A percentile compares a stretch with the other conserved stretches of the same genome.
Evolutionary conservation across 1,140 invertebrate genomes (phyloP).

Genomic region (Telenomus remus): DNA sequence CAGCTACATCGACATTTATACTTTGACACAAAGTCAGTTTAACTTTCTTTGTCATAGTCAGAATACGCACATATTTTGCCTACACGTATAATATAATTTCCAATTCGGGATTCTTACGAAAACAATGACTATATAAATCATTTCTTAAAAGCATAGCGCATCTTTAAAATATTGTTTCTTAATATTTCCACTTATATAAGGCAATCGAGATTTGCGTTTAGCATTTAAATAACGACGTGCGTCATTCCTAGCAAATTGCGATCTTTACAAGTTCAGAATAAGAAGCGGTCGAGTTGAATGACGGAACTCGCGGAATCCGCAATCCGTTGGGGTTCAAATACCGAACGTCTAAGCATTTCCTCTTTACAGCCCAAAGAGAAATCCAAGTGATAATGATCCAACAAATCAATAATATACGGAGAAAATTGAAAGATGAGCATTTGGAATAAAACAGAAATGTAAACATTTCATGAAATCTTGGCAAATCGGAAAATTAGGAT

Average conservation of each 20-base stretch:
- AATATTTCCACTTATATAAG: slow-evolving; percentile 23
- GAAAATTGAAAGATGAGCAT: slow-evolving; percentile 39
- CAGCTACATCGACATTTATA: slow-evolving; percentile 45
- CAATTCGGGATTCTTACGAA: neutral
- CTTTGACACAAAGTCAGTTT: slow-evolving; percentile 43
- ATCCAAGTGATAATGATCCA: slow-evolving; percentile 49
- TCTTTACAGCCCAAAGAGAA: slow-evolving; percentile 49
- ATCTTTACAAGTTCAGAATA: slow-evolving; percentile 58
- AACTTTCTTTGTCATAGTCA: slow-evolving; percentile 21
- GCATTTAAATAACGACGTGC: slow-evolving; percentile 53
- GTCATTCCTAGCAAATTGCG: slow-evolving; percentile 51
- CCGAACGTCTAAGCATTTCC: slow-evolving; percentile 63
- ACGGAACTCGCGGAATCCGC: slow-evolving; percentile 70
- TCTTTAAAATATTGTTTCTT: neutral
- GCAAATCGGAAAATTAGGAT: too few relatives aligned
- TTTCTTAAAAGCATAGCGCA: too few relatives aligned
- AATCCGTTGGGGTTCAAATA: slow-evolving; percentile 69
- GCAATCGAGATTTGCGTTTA: slow-evolving; percentile 51
- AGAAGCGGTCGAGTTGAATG: slow-evolving; percentile 67
- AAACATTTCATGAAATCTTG: slow-evolving; percentile 31
- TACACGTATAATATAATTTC: neutral
- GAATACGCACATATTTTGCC: neutral
- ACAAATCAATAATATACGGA: slow-evolving; percentile 41
- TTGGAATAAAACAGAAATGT: slow-evolving; percentile 10
- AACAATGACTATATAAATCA: neutral